phyloP scores from a whole-genome alignment of 1,140 invertebrate genomes.

The Cydia splendana region DNA sequence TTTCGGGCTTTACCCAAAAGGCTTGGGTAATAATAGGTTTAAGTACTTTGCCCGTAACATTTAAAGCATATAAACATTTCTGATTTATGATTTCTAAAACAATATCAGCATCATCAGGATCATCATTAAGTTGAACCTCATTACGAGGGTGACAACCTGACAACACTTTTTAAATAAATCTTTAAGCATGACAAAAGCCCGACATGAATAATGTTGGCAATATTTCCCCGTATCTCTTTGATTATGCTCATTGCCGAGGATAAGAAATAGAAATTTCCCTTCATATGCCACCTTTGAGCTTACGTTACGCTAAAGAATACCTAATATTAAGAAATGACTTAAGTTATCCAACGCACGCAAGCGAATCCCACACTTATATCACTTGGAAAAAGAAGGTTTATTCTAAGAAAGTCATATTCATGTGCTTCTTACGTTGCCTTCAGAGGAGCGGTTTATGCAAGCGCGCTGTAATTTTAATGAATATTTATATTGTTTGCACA shows the following conservation, averaged over 20 bases:
- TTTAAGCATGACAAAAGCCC: constrained; percentile 57
- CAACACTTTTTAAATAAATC: not conserved
- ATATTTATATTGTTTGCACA: constrained; percentile 68
- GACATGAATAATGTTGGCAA: constrained; percentile 63
- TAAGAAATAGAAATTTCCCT: constrained; percentile 67
- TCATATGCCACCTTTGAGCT: constrained; percentile 61
- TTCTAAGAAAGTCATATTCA: not conserved
- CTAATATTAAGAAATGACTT: constrained; percentile 13
- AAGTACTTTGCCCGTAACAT: no score
- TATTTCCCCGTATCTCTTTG: constrained; percentile 64
- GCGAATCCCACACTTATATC: not conserved
- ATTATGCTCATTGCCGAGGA: constrained; percentile 63
- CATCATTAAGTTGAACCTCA: not conserved
- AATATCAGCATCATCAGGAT: not conserved
- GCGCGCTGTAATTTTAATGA: constrained; percentile 66
- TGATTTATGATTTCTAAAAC: no score
- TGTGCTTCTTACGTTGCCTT: not conserved
- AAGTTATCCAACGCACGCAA: not conserved
- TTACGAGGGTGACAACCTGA: not conserved
- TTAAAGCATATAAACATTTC: no score
- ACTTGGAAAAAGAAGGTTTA: not conserved
- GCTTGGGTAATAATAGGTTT: no score
- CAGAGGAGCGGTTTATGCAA: constrained; percentile 50
- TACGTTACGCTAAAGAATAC: constrained; percentile 40
- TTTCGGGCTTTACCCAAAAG: no score